A percentile compares a stretch with the other conserved stretches of the same genome.
These are phyloP conservation scores for Achlya flavicornis DNA, from an alignment of 2,888 invertebrate species.

Conservation along the genomic window DNA sequence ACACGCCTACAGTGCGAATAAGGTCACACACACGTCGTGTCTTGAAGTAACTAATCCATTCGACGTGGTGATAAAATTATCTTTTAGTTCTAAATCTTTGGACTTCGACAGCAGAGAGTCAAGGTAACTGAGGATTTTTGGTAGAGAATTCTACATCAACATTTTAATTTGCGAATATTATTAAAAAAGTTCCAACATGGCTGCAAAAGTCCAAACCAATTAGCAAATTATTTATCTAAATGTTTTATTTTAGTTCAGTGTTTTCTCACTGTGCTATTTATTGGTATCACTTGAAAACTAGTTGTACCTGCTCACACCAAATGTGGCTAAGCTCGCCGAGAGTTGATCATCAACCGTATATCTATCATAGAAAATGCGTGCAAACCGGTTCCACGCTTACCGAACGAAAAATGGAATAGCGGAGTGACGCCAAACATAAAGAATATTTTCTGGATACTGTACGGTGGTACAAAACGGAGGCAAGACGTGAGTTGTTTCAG, in stretches of 20 bases:
- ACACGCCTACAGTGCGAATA: slow-evolving; percentile 40
- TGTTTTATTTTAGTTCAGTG: background rate
- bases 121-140: background rate
- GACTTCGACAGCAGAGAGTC: background rate
- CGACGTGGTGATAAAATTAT: slow-evolving; percentile 6
- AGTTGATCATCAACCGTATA: background rate
- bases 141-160: background rate
- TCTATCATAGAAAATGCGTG: background rate
- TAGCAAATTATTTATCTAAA: no score
- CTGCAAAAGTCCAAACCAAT: no score
- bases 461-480: background rate
- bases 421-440: background rate
- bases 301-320: background rate
- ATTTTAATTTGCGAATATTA: no score
- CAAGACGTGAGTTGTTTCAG: background rate
- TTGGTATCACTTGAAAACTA: background rate
- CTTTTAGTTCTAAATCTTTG: background rate
- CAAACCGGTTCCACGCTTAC: background rate
- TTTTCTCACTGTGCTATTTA: background rate
- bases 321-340: background rate
- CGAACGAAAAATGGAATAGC: background rate
- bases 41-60: slow-evolving; percentile 2
- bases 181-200: no score
- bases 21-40: slow-evolving; percentile 28
- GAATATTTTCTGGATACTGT: background rate